Percentiles rank a stretch among this genome's conserved stretches.
Conservation (phyloP, 2,797 vertebrate genomes). For the Eidolon dupreanum region DNA sequence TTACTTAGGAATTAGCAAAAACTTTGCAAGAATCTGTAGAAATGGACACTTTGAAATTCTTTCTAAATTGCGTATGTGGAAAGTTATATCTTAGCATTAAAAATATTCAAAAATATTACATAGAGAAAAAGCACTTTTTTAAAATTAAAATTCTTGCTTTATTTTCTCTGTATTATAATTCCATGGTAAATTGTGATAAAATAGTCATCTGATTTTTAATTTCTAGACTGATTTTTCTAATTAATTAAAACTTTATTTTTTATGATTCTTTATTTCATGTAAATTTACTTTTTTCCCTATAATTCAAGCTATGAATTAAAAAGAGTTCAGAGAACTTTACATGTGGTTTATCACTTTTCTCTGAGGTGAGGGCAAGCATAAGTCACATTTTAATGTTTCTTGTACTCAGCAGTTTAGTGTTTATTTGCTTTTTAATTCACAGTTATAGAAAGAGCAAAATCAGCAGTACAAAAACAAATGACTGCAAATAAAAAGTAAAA, state of each 20-base stretch:
- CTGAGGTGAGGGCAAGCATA: not conserved
- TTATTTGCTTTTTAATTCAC: slow-evolving; percentile 18
- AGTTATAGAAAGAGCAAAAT: not conserved
- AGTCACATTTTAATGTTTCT: not conserved
- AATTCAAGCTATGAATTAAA: not conserved
- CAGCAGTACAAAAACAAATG: not conserved
- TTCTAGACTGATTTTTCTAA: not conserved
- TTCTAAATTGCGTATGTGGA: not conserved
- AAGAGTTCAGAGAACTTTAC: not conserved
- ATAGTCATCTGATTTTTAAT: not conserved
- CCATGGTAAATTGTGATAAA: not conserved
- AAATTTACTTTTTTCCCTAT: not conserved
- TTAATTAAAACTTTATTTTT: not conserved
- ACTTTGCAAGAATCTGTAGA: not conserved
- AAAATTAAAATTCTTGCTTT: not conserved
- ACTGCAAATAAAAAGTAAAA: not conserved
- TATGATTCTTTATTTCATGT: not conserved
- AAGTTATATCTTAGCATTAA: not conserved
- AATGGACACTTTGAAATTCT: not conserved
- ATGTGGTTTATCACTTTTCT: not conserved
- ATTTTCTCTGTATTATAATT: not conserved
- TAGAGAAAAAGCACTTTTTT: not conserved
- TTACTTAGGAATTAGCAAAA: not conserved
- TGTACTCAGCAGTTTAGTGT: not conserved
- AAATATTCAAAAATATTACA: not conserved